phyloP scores from a whole-genome alignment of 2,113 vertebrate species.

The Aldabrachelys gigantea region DNA sequence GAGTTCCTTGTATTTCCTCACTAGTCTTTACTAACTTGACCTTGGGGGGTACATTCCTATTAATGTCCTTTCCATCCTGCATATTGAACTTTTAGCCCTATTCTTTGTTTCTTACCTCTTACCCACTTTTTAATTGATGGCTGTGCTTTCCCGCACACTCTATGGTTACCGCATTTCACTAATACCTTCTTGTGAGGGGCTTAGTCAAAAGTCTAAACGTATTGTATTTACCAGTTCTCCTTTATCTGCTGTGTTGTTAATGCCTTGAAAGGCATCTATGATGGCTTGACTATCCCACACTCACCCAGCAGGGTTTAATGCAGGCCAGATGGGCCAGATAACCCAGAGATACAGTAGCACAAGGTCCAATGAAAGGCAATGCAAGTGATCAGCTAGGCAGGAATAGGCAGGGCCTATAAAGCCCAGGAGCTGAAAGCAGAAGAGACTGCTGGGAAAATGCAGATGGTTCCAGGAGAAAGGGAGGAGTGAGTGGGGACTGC shows the following conservation, averaged over 20 bases:
- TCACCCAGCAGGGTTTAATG: too few species aligned
- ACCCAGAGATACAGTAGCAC: too few species aligned
- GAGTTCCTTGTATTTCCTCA: neutral
- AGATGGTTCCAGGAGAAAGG: too few species aligned
- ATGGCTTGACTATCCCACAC: too few species aligned
- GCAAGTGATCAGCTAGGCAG: too few species aligned
- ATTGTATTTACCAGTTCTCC: neutral
- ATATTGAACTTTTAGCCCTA: conserved; percentile 6
- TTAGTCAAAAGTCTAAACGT: conserved; percentile 37
- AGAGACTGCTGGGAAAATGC: too few species aligned
- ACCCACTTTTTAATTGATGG: neutral
- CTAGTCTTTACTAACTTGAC: neutral
- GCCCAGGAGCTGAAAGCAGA: too few species aligned
- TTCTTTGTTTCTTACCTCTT: conserved; percentile 11
- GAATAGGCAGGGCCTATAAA: too few species aligned
- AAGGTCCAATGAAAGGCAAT: too few species aligned
- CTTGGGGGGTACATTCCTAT: conserved; percentile 2
- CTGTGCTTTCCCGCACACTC: conserved; percentile 3
- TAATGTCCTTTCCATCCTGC: conserved; percentile 43
- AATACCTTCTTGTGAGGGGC: neutral
- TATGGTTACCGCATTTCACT: neutral
- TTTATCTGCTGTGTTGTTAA: conserved; percentile 19
- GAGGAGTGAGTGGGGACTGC: too few species aligned
- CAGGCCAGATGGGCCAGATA: too few species aligned
- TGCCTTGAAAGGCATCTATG: neutral